Evolutionary conservation across 2,113 vertebrate species (phyloP), one percentile per base, ranked within the genome.

Genomic region (Macquaria australasica): DNA sequence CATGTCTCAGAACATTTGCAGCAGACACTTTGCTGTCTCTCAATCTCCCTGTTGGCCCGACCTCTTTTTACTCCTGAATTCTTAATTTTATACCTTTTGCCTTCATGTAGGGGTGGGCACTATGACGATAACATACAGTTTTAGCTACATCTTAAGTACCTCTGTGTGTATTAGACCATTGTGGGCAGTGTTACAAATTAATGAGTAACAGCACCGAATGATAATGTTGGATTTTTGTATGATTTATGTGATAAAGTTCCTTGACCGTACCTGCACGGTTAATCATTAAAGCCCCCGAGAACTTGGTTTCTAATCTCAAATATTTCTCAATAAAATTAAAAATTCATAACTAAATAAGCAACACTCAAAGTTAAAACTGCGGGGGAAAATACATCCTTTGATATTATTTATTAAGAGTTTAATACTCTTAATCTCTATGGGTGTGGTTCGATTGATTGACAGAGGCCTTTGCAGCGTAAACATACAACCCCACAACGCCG

Each of bases 1-100:
- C 3, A 16, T 60, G 28, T 78, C 79, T 79, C 48, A 8, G 5
- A 84, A 50, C 43, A 74, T 81, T 20, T 80, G 78, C 28, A 63
- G n/a, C 12, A 21, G 71, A 62, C 6, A 50, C 60, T 68, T 70
- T 62, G 39, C 37, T 66, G 41, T 67, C 41, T 76, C 23, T 63
- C 41, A 23, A 25, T 73, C 23, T 84, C 79, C 72, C 80, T 11
- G 0, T 58, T 53, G 51, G 51, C 69, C 60, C 85, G 53, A 77
- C 77, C 53, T 83, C 76, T 66, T 62, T 82, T 58, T 16, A 8
- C 23, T 70, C 15, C 20, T 3, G 43, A 77, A 73, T 50, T 31
- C 58, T 34, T 53, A 50, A 63, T 43, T 63, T 55, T 34, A 60
- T 59, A 75, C 37, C 11, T 64, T 73, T 58, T 70, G 50, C 21